Conservation (phyloP, 2,888 invertebrate species). For the Adineta ricciae region DNA sequence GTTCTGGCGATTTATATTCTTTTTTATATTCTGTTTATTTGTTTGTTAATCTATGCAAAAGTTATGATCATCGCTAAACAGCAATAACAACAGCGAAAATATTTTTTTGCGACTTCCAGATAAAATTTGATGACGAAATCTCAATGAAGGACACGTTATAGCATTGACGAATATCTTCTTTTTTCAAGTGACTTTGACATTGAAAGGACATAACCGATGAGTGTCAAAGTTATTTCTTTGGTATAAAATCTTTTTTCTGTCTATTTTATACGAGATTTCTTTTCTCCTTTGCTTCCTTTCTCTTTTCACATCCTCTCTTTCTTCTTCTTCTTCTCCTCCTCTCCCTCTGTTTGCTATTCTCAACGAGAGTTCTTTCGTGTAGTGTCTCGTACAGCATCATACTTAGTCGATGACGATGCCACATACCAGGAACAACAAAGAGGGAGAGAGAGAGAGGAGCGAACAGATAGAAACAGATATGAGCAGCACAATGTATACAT, state of each 20-base stretch:
- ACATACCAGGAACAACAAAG: neutral
- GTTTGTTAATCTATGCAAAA: neutral
- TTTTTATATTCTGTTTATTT: neutral
- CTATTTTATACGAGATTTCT: neutral
- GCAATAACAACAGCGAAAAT: neutral
- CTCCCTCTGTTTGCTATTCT: neutral
- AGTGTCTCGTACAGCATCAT: neutral
- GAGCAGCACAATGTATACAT: neutral
- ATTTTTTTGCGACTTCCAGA: neutral
- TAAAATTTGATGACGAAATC: neutral
- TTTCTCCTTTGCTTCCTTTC: neutral
- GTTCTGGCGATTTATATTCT: neutral
- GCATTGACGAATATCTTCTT: neutral
- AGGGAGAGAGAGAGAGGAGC: neutral
- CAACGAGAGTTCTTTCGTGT: neutral
- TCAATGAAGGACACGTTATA: neutral
- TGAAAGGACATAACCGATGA: neutral
- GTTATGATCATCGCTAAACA: neutral
- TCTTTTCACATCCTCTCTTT: neutral
- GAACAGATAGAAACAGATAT: neutral
- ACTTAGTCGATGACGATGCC: neutral
- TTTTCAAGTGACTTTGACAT: constrained; percentile 1
- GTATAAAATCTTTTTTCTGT: neutral
- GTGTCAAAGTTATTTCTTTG: neutral
- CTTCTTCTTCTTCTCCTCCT: neutral